Base-by-base conservation (phyloP, 2,888 invertebrate species). In the Electrophaes corylata region DNA sequence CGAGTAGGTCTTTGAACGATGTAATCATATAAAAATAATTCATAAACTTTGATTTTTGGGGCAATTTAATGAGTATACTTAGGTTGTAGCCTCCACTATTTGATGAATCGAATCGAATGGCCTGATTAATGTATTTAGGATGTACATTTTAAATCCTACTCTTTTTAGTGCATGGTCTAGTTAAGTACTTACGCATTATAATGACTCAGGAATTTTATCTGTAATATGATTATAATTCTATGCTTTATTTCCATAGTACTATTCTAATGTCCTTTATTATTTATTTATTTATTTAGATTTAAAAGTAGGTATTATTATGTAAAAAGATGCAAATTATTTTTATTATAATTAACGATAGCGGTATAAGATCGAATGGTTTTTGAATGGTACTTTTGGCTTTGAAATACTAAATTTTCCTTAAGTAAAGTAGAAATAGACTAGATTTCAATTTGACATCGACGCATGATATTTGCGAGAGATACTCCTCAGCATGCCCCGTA, bases 401-500 rank as follows among this genome's bases (percentile, higher is more conserved):
- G 73, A 72, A 79, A 73, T 77, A 83, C 80, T 81, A 78, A 83
- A 76, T 78, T 75, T 71, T 70, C 62, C 76, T 76, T 69, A 70
- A 78, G 72, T 74, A 73, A 78, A 75, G 76, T 88, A 88, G 86
- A 74, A 58, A 69, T 83, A 83, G 81, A 72, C 63, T 83, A 81
- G 80, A 78, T 79, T 75, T 68, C 76, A 71, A 72, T 75, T 76
- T 74, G 71, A 73, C 66, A 71, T 79, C 73, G 72, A 81, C 86
- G 90, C 90, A 91, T 90, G 90, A 72, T 64, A 62, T 74, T 78
- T 74, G 65, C 65, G 71, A 65, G 67, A 71, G 62, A 71, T 72
- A 72, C 71, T 76, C 81, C 83, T 83, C 77, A 79, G 91, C 91
- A 91, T 91, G 91, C 68, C 70, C 71, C 72, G 83, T 89, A 88